Base-by-base conservation (phyloP, 2,888 invertebrate genomes). In the Dryomyza anilis region DNA sequence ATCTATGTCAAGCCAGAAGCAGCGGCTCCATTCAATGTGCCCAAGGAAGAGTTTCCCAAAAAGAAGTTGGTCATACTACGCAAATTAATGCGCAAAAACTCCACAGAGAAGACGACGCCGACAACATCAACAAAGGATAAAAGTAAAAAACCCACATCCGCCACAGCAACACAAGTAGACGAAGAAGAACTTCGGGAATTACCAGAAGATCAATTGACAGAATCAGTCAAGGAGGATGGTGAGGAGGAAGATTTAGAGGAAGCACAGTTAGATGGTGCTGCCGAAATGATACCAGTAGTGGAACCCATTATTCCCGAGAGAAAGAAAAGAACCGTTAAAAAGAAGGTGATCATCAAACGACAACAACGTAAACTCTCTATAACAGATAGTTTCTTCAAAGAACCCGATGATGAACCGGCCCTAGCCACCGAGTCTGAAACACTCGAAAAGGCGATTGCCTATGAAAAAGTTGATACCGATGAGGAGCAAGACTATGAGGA, bases 331-430 rank as follows among this genome's bases (percentile, higher is more conserved):
- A 78, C 74, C 64, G 71, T 79, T 2, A 82, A 82, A 69, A 80
- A 79, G 72, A 82, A 82, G 69, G 82, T 83, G 2, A 80, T 83
- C 10, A 83, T 83, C 7, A 80, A 78, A 58, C 74, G 82, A 10
- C 74, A 81, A 27, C 80, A 81, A 61, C 81, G 83, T 1, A 76
- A 76, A 64, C 76, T 83, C 8, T 83, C 82, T 19, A 73, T 76
- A 8, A 75, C 78, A 53, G 81, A 80, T 62, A 69, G 71, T 29
- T 79, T 80, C 65, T 76, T 80, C 58, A 75, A 75, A 62, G 73
- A 72, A 33, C 74, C 73, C 39, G 55, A 62, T 5, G 63, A 50
- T 14, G 29, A 36, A 23, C 27, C 64, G 29, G 67, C 68, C 7
- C 60, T 45, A 68, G 57, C 66, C 67, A 53, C 70, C 73, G 66